Base-by-base conservation (phyloP, 1,140 invertebrate genomes). In the Zaprionus gabonicus region DNA sequence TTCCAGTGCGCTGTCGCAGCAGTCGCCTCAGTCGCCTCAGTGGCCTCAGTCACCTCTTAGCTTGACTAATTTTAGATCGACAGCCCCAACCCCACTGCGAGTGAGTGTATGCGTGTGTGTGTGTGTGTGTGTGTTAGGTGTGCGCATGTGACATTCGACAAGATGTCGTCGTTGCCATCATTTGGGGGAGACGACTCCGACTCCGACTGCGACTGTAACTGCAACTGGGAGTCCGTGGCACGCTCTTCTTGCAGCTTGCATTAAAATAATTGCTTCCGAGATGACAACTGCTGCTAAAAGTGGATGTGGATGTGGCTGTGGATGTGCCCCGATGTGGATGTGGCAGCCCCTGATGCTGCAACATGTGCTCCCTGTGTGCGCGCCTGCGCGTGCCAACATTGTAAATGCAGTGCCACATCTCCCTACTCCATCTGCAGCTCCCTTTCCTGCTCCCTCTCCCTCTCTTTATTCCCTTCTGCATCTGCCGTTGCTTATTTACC, bases 191-290 rank as follows among this genome's bases (percentile, higher is more conserved):
- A 46, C 41, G 15, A 41, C 15, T 41, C 38, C 15, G 9, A 44
- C n/a, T 44, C 6, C 38, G 15, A 41, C 38, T 41, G 68, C 76
- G 59, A 49, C 73, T 44, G 23, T 34, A 57, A 67, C 36, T 58
- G 36, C 53, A 5, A 34, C 67, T 60, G 69, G 60, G 56, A 66
- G 56, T 7, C n/a, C 69, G 67, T 73, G 62, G 66, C 67, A 71
- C 78, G 73, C 67, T 79, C 67, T 79, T 70, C 67, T 79, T 70
- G 53, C 67, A 66, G 81, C 82, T 73, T 78, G 82, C 87, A 82
- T 91, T 81, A 80, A 91, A 91, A 91, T 91, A 91, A 91, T 91
- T 91, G 84, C 88, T 91, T 91, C 84, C 88, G 88, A 87, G 85
- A 88, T 90, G 90, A 86, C 88, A 91, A 91, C 82, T 75, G 81